A percentile compares a stretch with the other conserved stretches of the same genome.
These are phyloP conservation scores for Typhlomys cinereus DNA, from an alignment of 2,113 vertebrate genomes.

Conservation along the genomic window DNA sequence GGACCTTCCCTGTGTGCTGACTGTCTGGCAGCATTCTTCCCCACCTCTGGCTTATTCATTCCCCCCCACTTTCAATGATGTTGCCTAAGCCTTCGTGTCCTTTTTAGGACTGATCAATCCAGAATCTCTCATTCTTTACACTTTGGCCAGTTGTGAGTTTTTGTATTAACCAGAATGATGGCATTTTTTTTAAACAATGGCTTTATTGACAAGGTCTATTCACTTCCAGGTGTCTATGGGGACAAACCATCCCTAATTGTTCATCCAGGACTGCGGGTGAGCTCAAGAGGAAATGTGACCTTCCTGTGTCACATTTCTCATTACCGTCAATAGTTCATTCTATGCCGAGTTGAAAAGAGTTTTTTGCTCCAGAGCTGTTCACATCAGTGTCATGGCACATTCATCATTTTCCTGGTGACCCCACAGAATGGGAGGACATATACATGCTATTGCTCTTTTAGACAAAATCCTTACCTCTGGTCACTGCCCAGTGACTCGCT, in stretches of 20 bases:
- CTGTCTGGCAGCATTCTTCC: rapidly evolving
- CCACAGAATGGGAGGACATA: not conserved
- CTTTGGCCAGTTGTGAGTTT: not conserved
- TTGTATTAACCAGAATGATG: too few species aligned
- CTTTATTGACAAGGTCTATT: not conserved
- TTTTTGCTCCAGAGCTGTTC: not conserved
- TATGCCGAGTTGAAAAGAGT: not conserved
- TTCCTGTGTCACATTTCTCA: not conserved
- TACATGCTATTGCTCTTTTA: not conserved
- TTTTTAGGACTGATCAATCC: too few species aligned
- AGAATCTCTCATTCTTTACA: not conserved
- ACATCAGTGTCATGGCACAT: not conserved
- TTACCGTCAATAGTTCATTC: not conserved
- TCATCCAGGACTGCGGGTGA: not conserved
- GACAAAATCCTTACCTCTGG: rapidly evolving
- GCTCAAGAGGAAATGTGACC: not conserved
- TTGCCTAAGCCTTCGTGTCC: too few species aligned
- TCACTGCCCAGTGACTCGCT: not conserved
- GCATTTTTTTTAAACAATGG: not conserved
- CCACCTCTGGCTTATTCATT: not conserved
- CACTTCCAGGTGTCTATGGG: not conserved
- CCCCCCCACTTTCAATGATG: too few species aligned
- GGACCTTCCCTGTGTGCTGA: not conserved
- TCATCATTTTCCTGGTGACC: not conserved
- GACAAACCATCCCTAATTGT: not conserved